phyloP scores from a whole-genome alignment of 1,140 invertebrate genomes.

The Bombus affinis region DNA sequence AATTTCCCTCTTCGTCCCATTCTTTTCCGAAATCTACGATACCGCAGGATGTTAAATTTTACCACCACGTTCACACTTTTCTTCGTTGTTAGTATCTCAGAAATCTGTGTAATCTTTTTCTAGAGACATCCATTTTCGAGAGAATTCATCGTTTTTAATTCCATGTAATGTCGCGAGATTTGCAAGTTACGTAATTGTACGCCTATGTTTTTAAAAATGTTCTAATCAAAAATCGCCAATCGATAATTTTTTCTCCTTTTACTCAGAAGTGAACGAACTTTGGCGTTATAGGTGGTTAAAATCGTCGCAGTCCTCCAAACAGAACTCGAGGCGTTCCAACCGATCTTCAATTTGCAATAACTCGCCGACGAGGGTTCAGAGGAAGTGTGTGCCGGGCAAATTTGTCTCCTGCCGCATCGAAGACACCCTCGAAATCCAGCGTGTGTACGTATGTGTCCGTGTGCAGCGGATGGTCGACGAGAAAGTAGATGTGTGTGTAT shows the following conservation, averaged over 20 bases:
- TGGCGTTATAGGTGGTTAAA: neutral
- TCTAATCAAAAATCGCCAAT: no score
- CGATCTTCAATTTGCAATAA: constrained; percentile 28
- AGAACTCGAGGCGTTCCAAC: neutral
- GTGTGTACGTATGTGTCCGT: neutral
- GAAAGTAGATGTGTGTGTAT: neutral
- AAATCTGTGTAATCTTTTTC: no score
- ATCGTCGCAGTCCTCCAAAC: neutral
- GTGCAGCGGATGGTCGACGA: neutral
- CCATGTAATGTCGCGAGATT: no score
- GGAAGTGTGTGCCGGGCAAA: constrained; percentile 12
- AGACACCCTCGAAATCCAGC: constrained; percentile 11
- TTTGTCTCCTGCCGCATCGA: constrained; percentile 32
- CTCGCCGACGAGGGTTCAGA: neutral
- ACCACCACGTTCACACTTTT: neutral
- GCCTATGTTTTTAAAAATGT: no score
- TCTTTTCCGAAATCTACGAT: neutral
- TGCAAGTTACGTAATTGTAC: no score
- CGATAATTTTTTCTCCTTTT: no score
- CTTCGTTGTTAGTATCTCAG: no score
- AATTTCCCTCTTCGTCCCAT: neutral
- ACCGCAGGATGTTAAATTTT: neutral
- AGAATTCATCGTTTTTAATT: no score
- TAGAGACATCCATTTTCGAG: no score
- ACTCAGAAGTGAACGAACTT: neutral